phyloP scores from a whole-genome alignment of 2,888 invertebrate species.

The Eupeodes luniger region DNA sequence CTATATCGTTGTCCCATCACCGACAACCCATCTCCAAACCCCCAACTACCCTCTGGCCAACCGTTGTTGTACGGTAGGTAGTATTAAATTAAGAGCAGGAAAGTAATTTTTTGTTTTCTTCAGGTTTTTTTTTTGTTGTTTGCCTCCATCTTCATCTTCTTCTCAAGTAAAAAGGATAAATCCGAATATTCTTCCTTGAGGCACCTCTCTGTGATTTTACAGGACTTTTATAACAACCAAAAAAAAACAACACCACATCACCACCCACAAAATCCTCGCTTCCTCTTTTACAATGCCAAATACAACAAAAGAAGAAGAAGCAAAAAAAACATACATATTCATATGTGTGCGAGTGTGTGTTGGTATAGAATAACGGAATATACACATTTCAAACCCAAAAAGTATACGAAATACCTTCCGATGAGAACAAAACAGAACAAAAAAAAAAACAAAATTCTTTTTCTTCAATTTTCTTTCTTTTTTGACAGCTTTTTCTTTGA shows the following conservation, averaged over 20 bases:
- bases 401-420: constrained; percentile 58
- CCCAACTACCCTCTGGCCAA: constrained; percentile 37
- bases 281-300: constrained; percentile 27
- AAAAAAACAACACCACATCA: constrained; percentile 1
- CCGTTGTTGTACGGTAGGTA: constrained; percentile 3
- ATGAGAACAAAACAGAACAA: constrained; percentile 17
- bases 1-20: not conserved
- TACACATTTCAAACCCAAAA: constrained; percentile 71
- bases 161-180: constrained; percentile 71
- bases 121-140: constrained; percentile 41
- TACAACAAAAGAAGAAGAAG: not conserved
- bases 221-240: constrained; percentile 63
- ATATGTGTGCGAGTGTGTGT: constrained; percentile 3
- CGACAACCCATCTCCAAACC: no score
- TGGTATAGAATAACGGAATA: constrained; percentile 59
- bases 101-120: constrained; percentile 70
- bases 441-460: constrained; percentile 46
- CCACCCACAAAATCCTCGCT: constrained; percentile 66
- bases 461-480: constrained; percentile 56
- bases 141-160: constrained; percentile 25
- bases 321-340: constrained; percentile 35
- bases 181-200: constrained; percentile 68
- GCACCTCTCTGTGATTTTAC: constrained; percentile 76
- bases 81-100: constrained; percentile 75
- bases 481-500: constrained; percentile 63